phyloP scores from a whole-genome alignment of 2,888 invertebrate genomes.

The Drosophila cracens region DNA sequence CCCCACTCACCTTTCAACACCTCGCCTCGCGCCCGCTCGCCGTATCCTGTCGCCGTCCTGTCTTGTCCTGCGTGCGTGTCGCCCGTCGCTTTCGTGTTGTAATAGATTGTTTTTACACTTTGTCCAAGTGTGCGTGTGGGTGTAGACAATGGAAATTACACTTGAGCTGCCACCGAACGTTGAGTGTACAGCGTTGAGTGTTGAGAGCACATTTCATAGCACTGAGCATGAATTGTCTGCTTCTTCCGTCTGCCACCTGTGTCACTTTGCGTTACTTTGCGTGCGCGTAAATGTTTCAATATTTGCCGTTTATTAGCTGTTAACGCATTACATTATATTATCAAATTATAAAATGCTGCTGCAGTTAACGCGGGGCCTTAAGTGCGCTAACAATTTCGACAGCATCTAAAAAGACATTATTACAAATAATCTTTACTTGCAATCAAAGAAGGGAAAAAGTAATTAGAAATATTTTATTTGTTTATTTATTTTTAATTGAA shows the following conservation, averaged over 20 bases:
- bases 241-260: constrained; percentile 15
- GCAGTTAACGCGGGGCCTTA: background rate
- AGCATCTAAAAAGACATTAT: background rate
- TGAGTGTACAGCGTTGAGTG: constrained; percentile 4
- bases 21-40: background rate
- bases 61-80: constrained; percentile 38
- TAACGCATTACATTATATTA: constrained; percentile 5
- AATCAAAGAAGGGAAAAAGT: background rate
- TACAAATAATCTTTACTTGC: background rate
- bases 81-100: constrained; percentile 37
- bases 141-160: constrained; percentile 73
- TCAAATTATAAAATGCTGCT: background rate
- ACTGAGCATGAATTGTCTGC: constrained; percentile 43
- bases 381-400: background rate
- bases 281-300: constrained; percentile 71
- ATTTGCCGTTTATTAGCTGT: constrained; percentile 72
- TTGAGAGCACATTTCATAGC: constrained; percentile 43
- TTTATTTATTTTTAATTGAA: background rate
- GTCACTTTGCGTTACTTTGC: constrained; percentile 43
- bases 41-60: constrained; percentile 23
- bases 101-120: constrained; percentile 63
- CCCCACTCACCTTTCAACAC: background rate
- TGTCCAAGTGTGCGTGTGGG: constrained; percentile 26
- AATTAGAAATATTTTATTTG: background rate
- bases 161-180: constrained; percentile 58